Evolutionary conservation across 2,113 vertebrate genomes (phyloP).

Genomic region (Dascyllus trimaculatus): DNA sequence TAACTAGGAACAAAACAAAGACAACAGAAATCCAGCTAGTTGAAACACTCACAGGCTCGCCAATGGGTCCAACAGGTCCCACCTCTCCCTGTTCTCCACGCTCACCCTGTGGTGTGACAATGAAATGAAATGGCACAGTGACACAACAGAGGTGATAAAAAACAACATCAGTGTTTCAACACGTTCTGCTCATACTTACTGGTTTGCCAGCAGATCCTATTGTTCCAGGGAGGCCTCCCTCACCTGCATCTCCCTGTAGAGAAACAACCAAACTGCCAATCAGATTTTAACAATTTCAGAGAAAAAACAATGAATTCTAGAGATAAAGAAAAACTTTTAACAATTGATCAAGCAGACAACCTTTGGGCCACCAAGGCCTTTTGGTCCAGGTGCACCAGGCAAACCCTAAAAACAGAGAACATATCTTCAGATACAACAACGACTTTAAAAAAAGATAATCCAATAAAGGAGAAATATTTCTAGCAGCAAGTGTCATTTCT

Average conservation of each 20-base stretch:
- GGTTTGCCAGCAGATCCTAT: conserved; percentile 93
- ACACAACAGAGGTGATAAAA: conserved; percentile 18
- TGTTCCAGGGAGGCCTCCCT: conserved; percentile 88
- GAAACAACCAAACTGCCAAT: conserved; percentile 6
- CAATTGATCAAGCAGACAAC: conserved; percentile 74
- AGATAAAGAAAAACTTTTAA: not conserved
- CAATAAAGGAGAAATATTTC: conserved; percentile 2
- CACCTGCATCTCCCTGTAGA: conserved; percentile 88
- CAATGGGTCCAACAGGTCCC: conserved; percentile 90
- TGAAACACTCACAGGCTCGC: conserved; percentile 88
- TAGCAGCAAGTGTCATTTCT: not conserved
- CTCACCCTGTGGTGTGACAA: conserved; percentile 86
- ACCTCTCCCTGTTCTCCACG: conserved; percentile 91
- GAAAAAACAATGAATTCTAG: not conserved
- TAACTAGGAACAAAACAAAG: not conserved
- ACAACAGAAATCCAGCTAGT: not conserved
- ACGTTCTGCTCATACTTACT: conserved; percentile 80
- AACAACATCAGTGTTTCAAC: not conserved
- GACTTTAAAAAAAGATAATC: not conserved
- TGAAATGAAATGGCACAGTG: conserved; percentile 22
- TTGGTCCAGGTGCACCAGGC: conserved; percentile 90
- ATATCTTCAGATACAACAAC: not conserved
- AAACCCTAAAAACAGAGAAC: conserved; percentile 88
- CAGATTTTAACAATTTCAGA: conserved; percentile 5
- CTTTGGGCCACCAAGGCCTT: conserved; percentile 91